Evolutionary conservation across 2,797 vertebrate species (phyloP), one percentile per base, ranked within the genome.

Genomic region (Gambelia wislizenii): DNA sequence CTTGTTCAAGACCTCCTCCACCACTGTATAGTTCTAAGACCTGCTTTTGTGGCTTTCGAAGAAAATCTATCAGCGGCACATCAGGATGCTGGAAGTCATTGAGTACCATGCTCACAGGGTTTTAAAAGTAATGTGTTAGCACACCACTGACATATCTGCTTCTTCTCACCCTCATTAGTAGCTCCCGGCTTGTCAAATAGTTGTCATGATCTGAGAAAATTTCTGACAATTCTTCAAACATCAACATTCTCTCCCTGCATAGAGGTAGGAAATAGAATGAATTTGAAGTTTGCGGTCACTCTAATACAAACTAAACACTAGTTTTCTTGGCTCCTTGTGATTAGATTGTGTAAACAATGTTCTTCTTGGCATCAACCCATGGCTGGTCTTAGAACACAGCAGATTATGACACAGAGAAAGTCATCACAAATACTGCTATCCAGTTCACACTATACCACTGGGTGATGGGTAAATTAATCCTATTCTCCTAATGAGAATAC

Each of bases 181-280:
- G 97, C 94, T 99, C 98, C 92, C 99, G 97, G 87, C 98, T 99
- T 89, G 98, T 98, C 96, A 99, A 92, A 84, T 99, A 98, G 96
- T 99, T 99, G 96, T 99, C 98, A 47, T 98, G 98, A 91, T 99
- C 98, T 0, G 99, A 99, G 96, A 99, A 99, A 94, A 99, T 99
- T 91, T 98, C 98, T 0, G 99, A 99, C 85, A 99, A 97, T 84
- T 99, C 99, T 96, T 99, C 98, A 6, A 99, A 99, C 79, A 98
- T 97, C 96, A 98, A 97, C 97, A 98, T 98, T 90, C 97, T 97
- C 92, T 99, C 98, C 95, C 99, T 99, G 86, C 20, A 33, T 2
- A 18, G 85, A 82, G 87, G 69, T 67, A 9, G 90, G 85, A 64
- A 87, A 82, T 61, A 2, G 79, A 77, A 67, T 83, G 3, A 78